Conservation (phyloP, 35 echinoderm and acorn worm genomes). For the Patiria miniata region DNA sequence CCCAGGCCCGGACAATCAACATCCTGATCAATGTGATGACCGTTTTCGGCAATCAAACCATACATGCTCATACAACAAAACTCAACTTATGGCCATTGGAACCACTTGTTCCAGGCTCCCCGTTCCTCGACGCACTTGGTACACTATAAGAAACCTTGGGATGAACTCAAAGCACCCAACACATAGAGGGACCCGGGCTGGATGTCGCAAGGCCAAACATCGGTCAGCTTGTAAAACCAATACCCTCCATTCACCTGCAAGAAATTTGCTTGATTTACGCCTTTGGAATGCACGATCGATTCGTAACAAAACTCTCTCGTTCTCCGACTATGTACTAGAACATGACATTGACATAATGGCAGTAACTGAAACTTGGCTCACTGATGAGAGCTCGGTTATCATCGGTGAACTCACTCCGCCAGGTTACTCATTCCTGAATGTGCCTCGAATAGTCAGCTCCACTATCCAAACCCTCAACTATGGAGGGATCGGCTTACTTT, state of each 20-base stretch:
- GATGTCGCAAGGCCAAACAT: not conserved
- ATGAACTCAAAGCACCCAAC: not conserved
- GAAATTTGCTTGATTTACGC: not conserved
- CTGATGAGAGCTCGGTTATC: not conserved
- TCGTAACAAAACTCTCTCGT: slow-evolving; percentile 5
- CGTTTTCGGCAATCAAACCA: too few relatives aligned
- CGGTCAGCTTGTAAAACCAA: not conserved
- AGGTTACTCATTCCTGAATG: not conserved
- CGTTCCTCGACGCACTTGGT: not conserved
- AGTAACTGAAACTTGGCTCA: slow-evolving; percentile 17
- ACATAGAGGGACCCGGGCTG: not conserved
- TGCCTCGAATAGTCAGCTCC: not conserved
- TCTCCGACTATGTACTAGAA: not conserved
- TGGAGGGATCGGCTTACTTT: not conserved
- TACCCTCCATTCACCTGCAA: not conserved
- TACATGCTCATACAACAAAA: not conserved
- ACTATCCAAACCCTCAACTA: not conserved
- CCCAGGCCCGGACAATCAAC: too few relatives aligned
- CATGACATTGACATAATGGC: slow-evolving; percentile 21
- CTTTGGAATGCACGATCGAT: too few relatives aligned
- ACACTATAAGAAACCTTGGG: too few relatives aligned
- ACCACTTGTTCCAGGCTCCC: not conserved
- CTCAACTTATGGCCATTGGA: not conserved
- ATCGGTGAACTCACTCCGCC: slow-evolving; percentile 15
- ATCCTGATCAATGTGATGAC: too few relatives aligned